Evolutionary conservation across 1,140 invertebrate species (phyloP), one percentile per base, ranked within the genome.

Genomic region (Drosophila saltans): DNA sequence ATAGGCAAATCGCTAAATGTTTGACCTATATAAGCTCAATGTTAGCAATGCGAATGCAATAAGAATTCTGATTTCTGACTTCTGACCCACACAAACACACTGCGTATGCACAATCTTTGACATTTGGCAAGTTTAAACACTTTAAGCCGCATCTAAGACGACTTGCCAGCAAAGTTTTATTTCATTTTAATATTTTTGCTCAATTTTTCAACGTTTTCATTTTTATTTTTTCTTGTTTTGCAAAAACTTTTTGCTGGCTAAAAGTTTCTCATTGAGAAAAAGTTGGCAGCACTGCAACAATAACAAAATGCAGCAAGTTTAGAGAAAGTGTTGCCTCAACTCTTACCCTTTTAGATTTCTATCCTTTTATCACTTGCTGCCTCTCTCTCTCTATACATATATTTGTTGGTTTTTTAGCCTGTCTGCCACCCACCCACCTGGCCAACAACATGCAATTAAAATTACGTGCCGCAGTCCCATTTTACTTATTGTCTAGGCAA

Each of bases 261-360:
- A 36, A 84, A 83, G 62, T 66, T 81, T 81, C 75, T 58, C 30
- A 10, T 52, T 8, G 45, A 52, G 45, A 8, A 24, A 52, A 59
- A 59, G 57, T 59, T 64, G 55, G 60, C 56, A 57, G 59, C 66
- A 4, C 41, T 77, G 83, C 83, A 88, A 88, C 72, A 86, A 88
- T 86, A 86, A 83, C 83, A 80, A 78, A 52, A 58, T 88, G 71
- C 66, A 67, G 55, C 71, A 80, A 86, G 84, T 83, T 86, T 83
- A 83, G 69, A 88, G 60, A 61, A 69, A 11, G 45, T n/a, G n/a
- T 52, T 28, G 10, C 57, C n/a, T 30, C 28, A 11, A 24, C 59
- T 28, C 39, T 11, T 24, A 48, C 3, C 45, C 16, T 21, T 21
- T 8, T 26, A 60, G 52, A 57, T 66, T 41, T 41, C 45, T 40